Percentiles rank a stretch among this genome's conserved stretches.
Conservation (phyloP, 2,888 invertebrate genomes). For the Cheilosia vulpina region DNA sequence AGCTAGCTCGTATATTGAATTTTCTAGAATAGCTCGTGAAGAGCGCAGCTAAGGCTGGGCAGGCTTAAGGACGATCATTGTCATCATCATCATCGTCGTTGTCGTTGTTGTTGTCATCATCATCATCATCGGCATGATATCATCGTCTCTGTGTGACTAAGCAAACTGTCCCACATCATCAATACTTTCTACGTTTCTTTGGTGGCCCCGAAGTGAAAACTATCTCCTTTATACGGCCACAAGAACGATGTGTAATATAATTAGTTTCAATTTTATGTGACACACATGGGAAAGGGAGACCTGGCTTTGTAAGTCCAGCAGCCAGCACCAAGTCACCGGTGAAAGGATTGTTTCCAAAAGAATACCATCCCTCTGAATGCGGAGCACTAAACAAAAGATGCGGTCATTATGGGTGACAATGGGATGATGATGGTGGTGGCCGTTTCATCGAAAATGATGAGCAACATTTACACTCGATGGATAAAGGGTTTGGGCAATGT, state of each 20-base stretch:
- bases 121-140: constrained; percentile 22
- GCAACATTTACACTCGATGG: constrained; percentile 64
- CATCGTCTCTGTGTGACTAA: constrained; percentile 59
- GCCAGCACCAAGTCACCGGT: constrained; percentile 8
- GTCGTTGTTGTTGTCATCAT: constrained; percentile 8
- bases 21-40: constrained; percentile 63
- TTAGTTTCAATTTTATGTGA: constrained; percentile 74
- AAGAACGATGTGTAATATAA: constrained; percentile 73
- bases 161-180: constrained; percentile 65
- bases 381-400: constrained; percentile 57
- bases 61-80: constrained; percentile 67
- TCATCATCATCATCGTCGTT: constrained; percentile 47
- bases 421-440: constrained; percentile 25
- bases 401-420: constrained; percentile 73
- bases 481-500: constrained; percentile 63
- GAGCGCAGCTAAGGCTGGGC: constrained; percentile 20
- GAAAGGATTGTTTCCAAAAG: constrained; percentile 57
- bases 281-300: constrained; percentile 29
- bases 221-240: constrained; percentile 61
- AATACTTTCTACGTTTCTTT: constrained; percentile 57
- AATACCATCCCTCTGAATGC: constrained; percentile 15
- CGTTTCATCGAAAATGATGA: constrained; percentile 65
- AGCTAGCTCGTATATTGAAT: constrained; percentile 73
- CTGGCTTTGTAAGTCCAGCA: constrained; percentile 10
- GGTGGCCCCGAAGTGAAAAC: constrained; percentile 62